Evolutionary conservation across 2,113 vertebrate species (phyloP).

Genomic region (Nansenia antarctica): DNA sequence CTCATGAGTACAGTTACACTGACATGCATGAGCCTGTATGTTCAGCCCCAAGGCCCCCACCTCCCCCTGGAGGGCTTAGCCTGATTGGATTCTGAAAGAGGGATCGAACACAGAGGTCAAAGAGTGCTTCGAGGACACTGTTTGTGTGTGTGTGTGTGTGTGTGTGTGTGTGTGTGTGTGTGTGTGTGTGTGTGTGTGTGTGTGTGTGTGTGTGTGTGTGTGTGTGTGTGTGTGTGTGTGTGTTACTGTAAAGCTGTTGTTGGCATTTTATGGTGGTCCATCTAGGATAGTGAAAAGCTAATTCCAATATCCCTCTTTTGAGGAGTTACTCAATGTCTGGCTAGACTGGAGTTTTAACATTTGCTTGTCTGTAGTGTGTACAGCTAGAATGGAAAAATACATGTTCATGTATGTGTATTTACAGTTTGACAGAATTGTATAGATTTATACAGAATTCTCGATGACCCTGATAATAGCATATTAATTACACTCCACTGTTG

Average conservation of each 20-base stretch:
- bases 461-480: too few species aligned
- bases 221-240: too few species aligned
- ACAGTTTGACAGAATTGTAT: neutral
- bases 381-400: too few species aligned
- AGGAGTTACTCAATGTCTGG: neutral
- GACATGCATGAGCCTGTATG: conserved; percentile 20
- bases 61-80: conserved; percentile 59
- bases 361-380: neutral
- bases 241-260: neutral
- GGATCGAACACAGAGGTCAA: conserved; percentile 71
- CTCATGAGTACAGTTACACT: conserved; percentile 23
- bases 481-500: too few species aligned
- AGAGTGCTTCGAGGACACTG: conserved; percentile 55
- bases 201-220: neutral
- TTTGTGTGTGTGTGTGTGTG: neutral
- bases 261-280: neutral
- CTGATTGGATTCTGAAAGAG: conserved; percentile 71
- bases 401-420: neutral
- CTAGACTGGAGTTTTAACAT: neutral
- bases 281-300: neutral
- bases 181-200: too few species aligned
- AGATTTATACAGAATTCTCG: neutral
- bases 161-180: conserved; percentile 17
- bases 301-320: neutral
- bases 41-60: conserved; percentile 36